Evolutionary conservation across 2,888 invertebrate species (phyloP), one percentile per base, ranked within the genome.

Genomic region (Ectobius pallidus): DNA sequence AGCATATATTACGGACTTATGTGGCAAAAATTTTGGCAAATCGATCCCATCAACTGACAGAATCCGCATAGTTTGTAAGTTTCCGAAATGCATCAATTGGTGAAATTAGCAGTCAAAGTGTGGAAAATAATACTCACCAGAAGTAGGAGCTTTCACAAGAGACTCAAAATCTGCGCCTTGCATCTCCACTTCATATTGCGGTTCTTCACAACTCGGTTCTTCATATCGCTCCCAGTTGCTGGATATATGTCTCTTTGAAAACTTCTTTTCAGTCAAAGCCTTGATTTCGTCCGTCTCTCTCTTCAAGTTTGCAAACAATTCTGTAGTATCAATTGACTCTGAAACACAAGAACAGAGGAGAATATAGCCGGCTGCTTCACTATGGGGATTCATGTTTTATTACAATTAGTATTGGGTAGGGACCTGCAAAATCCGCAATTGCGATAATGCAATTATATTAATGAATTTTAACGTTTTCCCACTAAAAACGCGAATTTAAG

Each of bases 231-330:
- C 20, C 74, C 74, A 74, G 20, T 69, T 72, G 62, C 74, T 74
- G 72, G 69, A 74, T 11, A 74, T 58, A 39, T 74, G 72, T 11
- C 74, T 61, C 34, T 65, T 71, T 34, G 30, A 2, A n/a, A 39
- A 61, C 55, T 71, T 74, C 72, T 72, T 72, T 2, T 16, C 18
- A n/a, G 25, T 65, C 25, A 73, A 32, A 3, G 70, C 73, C 14
- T 70, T 67, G 16, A 73, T 73, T 9, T 73, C 73, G 61, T 73
- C 73, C 6, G 73, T 73, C 34, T 73, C 73, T 18, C 73, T 63
- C 55, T 73, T 73, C 49, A 73, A 34, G 7, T 61, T 71, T 22
- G 70, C 65, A 68, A 73, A 73, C 27, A 52, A 52, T 9, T 52
- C 65, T 30, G 34, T 25, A 25, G 65, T 42, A 30, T 67, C 34